These are phyloP conservation scores for Aphelocoma coerulescens DNA, from an alignment of 2,113 vertebrate species.

Conservation along the genomic window DNA sequence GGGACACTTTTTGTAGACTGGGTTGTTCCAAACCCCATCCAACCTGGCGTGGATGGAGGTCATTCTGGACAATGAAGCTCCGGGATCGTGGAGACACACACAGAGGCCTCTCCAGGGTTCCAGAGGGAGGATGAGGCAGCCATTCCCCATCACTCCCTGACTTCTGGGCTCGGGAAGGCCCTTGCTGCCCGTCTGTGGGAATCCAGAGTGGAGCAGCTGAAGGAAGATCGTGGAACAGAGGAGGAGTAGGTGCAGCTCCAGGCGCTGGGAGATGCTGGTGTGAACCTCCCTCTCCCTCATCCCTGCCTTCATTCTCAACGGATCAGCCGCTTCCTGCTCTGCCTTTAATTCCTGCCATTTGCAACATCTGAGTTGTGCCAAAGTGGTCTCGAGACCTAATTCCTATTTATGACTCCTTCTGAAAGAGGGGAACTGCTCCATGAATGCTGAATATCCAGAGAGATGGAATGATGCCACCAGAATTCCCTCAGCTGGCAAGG, in stretches of 20 bases:
- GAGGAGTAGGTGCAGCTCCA: not conserved
- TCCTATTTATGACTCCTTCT: not conserved
- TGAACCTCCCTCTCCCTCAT: not conserved
- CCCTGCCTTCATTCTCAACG: not conserved
- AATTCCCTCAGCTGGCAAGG: not conserved
- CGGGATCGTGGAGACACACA: not conserved
- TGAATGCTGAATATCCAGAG: not conserved
- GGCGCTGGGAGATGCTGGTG: accelerated
- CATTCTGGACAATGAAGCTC: not conserved
- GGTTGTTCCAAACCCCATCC: not conserved
- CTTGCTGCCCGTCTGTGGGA: not conserved
- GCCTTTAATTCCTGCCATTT: not conserved
- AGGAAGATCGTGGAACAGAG: not conserved
- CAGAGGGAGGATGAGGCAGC: not conserved
- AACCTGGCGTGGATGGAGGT: accelerated
- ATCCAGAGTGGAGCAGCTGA: not conserved
- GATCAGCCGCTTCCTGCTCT: not conserved
- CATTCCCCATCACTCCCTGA: not conserved
- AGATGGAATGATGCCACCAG: not conserved
- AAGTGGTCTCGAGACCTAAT: not conserved
- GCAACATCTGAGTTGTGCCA: not conserved
- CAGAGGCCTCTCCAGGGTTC: not conserved
- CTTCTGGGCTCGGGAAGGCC: not conserved
- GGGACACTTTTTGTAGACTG: no score
- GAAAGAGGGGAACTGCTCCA: not conserved